These are phyloP conservation scores for Cirrhinus molitorella DNA, from an alignment of 2,797 vertebrate species.

Conservation along the genomic window DNA sequence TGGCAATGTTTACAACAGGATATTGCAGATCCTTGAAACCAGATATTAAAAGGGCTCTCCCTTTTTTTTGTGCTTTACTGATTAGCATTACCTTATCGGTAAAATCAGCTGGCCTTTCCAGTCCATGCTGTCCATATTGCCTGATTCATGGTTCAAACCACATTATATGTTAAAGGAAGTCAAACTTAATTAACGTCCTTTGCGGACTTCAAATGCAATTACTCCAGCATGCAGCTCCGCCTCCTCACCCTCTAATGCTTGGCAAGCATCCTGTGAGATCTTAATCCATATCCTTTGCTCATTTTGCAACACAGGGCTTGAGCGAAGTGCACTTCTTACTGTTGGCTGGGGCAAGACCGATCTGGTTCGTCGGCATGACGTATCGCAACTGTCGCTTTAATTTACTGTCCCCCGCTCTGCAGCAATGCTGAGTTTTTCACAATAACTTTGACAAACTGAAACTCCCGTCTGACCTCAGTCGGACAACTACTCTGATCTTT, in stretches of 20 bases:
- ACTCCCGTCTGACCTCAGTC: slow-evolving; percentile 36
- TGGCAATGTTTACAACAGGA: slow-evolving; percentile 20
- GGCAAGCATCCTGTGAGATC: slow-evolving; percentile 51
- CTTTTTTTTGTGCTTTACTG: slow-evolving; percentile 16
- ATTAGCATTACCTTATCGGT: slow-evolving; percentile 39
- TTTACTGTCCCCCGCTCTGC: slow-evolving; percentile 15
- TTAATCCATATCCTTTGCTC: slow-evolving; percentile 53
- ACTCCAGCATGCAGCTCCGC: slow-evolving; percentile 20
- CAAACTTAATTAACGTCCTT: slow-evolving; percentile 48
- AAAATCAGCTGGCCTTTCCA: slow-evolving; percentile 43
- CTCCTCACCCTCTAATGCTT: slow-evolving; percentile 44
- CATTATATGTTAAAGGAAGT: slow-evolving; percentile 52
- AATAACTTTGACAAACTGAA: slow-evolving; percentile 32
- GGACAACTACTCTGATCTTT: background rate
- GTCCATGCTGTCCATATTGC: slow-evolving; percentile 32
- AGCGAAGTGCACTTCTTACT: slow-evolving; percentile 1
- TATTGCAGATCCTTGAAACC: slow-evolving; percentile 25
- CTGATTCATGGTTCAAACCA: slow-evolving; percentile 47
- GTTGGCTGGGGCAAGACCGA: background rate
- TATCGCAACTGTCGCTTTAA: slow-evolving; percentile 18
- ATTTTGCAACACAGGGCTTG: slow-evolving; percentile 16
- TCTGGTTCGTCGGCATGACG: slow-evolving; percentile 11
- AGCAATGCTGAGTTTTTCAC: slow-evolving; percentile 30
- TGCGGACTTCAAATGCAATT: slow-evolving; percentile 50
- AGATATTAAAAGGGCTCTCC: slow-evolving; percentile 37